Evolutionary conservation across 1,140 invertebrate genomes (phyloP).

Genomic region (Pseudoatta argentina): DNA sequence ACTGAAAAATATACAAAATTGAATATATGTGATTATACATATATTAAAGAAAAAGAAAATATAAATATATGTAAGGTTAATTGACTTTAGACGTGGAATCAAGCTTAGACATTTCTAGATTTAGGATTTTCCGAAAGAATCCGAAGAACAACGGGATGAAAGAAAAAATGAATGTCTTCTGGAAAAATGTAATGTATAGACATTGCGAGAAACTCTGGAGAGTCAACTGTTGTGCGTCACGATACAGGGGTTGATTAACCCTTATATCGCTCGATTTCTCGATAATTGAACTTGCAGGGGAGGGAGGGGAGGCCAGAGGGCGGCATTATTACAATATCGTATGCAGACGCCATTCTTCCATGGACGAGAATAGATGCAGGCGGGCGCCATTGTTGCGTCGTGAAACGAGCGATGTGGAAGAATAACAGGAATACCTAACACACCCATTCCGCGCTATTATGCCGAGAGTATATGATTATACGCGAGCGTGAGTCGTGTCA

Average conservation of each 20-base stretch:
- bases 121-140: background rate
- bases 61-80: background rate
- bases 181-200: too few species aligned
- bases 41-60: too few species aligned
- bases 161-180: background rate
- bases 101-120: background rate
- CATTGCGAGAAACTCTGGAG: background rate
- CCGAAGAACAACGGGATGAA: too few species aligned
- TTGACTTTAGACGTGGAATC: background rate
- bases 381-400: conserved; percentile 35
- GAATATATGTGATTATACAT: too few species aligned
- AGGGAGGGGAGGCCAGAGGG: too few species aligned
- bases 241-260: conserved; percentile 27
- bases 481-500: background rate
- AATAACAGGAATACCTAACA: conserved; percentile 37
- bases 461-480: background rate
- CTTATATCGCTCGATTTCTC: background rate
- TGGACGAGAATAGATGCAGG: conserved; percentile 47
- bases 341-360: conserved; percentile 46
- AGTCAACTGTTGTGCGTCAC: background rate
- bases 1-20: too few species aligned
- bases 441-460: conserved; percentile 33
- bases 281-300: conserved; percentile 11
- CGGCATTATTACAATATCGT: conserved; percentile 43
- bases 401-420: conserved; percentile 37